Evolutionary conservation across 2,888 invertebrate species (phyloP).

Genomic region (Sthenelais limicola): DNA sequence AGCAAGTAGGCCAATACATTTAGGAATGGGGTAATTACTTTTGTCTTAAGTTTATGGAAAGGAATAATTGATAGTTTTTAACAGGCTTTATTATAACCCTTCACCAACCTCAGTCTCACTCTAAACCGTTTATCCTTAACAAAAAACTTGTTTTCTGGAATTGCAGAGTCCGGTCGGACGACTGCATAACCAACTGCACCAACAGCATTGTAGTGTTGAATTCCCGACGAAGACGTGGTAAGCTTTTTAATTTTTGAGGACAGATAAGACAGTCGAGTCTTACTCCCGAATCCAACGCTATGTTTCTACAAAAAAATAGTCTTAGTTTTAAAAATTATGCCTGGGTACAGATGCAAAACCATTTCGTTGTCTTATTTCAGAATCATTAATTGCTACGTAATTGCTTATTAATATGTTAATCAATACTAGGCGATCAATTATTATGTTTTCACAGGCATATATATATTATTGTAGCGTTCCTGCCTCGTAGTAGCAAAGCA

Average conservation of each 20-base stretch:
- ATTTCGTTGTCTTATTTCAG: too few species aligned
- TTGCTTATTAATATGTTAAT: too few species aligned
- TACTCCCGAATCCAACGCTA: constrained; percentile 46
- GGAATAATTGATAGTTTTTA: not conserved
- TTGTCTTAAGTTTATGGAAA: not conserved
- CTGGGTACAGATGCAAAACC: too few species aligned
- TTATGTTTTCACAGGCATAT: too few species aligned
- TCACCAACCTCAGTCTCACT: constrained; percentile 50
- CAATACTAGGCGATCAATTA: too few species aligned
- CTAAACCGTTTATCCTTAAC: constrained; percentile 48
- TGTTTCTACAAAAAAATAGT: constrained; percentile 40
- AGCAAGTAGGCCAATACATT: not conserved
- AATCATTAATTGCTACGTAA: too few species aligned
- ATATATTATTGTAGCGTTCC: too few species aligned
- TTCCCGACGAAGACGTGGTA: constrained; percentile 42
- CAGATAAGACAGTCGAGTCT: constrained; percentile 46
- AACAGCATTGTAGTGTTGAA: constrained; percentile 50
- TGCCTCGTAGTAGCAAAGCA: too few species aligned
- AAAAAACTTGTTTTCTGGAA: constrained; percentile 53
- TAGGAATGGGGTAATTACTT: not conserved
- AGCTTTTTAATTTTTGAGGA: constrained; percentile 46
- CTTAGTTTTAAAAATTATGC: too few species aligned
- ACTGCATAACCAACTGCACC: constrained; percentile 53
- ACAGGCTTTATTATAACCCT: not conserved
- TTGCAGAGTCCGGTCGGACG: constrained; percentile 39